Percentiles rank a stretch among this genome's conserved stretches.
These are phyloP conservation scores for Halichondria panicea DNA, from an alignment of 37 sponge, comb jelly and placozoan genomes.

Conservation along the genomic window DNA sequence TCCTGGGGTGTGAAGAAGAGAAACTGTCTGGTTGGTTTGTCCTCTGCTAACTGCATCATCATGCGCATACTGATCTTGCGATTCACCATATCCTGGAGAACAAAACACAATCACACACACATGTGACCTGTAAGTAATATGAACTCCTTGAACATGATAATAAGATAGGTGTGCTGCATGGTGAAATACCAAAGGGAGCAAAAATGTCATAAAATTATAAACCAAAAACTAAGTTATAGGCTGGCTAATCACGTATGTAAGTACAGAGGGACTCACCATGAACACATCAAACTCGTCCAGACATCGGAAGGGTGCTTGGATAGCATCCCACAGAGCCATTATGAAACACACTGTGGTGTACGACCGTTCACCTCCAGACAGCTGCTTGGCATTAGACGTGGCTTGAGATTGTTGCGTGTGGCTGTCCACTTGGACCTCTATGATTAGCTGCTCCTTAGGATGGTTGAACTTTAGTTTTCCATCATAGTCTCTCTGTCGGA, in stretches of 20 bases:
- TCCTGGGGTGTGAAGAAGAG: conserved; percentile 37
- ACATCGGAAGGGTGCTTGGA: conserved; percentile 90
- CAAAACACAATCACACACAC: not conserved
- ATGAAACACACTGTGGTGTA: conserved; percentile 98
- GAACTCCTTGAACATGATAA: not conserved
- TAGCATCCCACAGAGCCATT: conserved; percentile 96
- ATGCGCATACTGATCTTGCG: conserved; percentile 84
- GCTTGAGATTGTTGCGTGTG: conserved; percentile 20
- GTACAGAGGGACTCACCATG: conserved; percentile 74
- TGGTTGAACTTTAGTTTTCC: conserved; percentile 81
- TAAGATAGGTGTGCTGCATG: no score
- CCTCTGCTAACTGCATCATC: conserved; percentile 68
- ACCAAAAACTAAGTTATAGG: not conserved
- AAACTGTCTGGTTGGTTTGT: conserved; percentile 6
- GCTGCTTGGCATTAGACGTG: conserved; percentile 81
- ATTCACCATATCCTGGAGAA: conserved; percentile 91
- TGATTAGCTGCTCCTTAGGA: conserved; percentile 58
- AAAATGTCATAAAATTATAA: not conserved
- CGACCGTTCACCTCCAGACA: conserved; percentile 98
- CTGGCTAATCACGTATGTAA: not conserved
- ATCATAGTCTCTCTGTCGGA: conserved; percentile 77
- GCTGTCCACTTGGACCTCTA: conserved; percentile 57
- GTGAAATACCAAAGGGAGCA: no score
- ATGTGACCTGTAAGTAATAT: not conserved
- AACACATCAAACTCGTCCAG: conserved; percentile 99